Percentiles rank a stretch among this genome's conserved stretches.
phyloP scores from a whole-genome alignment of 1,140 invertebrate species.

The Diploscapter pachys region DNA sequence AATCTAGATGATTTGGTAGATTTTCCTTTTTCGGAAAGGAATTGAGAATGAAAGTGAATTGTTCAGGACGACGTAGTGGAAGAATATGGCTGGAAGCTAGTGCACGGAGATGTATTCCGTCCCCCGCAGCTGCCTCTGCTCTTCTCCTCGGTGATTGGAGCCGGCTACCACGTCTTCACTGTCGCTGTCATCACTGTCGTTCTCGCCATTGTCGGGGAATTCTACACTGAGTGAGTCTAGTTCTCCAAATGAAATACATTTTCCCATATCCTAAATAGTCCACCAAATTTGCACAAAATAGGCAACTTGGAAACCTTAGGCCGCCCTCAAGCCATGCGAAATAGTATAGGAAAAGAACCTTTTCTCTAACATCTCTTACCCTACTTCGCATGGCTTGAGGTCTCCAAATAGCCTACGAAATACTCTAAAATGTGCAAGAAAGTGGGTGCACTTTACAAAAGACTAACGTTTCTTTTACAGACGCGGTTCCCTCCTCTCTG shows the following conservation, averaged over 20 bases:
- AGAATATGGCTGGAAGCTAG: constrained; percentile 99
- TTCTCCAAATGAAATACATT: too few species aligned
- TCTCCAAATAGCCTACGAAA: too few species aligned
- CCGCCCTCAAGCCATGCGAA: too few species aligned
- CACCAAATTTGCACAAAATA: too few species aligned
- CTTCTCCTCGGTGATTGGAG: constrained; percentile 89
- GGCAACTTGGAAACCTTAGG: too few species aligned
- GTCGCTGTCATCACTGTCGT: constrained; percentile 88
- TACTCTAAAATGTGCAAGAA: too few species aligned
- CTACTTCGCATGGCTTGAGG: too few species aligned
- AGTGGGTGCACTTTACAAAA: too few species aligned
- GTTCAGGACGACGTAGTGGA: constrained; percentile 86
- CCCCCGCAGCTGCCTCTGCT: constrained; percentile 82
- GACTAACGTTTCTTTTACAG: constrained; percentile 59
- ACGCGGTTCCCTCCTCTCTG: constrained; percentile 87
- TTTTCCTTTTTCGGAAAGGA: not conserved
- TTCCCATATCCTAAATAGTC: too few species aligned
- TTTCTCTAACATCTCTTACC: too few species aligned
- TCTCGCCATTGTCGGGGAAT: constrained; percentile 92
- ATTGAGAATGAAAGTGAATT: constrained; percentile 17
- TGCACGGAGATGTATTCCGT: constrained; percentile 97
- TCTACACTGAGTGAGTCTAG: constrained; percentile 81
- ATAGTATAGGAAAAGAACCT: too few species aligned
- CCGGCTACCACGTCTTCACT: constrained; percentile 87
- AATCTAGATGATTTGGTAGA: constrained; percentile 90